These are phyloP conservation scores for Meganola albula DNA, from an alignment of 2,888 invertebrate genomes.

Conservation along the genomic window DNA sequence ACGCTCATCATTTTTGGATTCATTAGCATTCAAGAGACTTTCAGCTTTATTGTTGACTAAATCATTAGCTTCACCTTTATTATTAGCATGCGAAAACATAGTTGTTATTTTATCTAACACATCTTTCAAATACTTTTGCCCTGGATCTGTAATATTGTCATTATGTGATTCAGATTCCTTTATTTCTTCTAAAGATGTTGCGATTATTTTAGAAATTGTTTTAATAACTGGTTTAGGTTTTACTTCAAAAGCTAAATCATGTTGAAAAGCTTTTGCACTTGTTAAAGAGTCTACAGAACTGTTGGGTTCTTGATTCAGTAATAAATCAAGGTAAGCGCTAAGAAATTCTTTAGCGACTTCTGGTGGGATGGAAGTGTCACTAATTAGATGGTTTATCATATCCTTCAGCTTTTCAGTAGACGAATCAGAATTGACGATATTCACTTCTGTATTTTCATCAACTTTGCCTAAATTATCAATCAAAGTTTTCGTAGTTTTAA, in stretches of 20 bases:
- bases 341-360: slow-evolving; percentile 54
- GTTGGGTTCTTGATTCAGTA: slow-evolving; percentile 37
- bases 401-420: slow-evolving; percentile 53
- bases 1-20: slow-evolving; percentile 15
- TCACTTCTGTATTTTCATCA: slow-evolving; percentile 9
- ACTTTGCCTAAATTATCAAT: slow-evolving; percentile 45
- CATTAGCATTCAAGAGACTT: slow-evolving; percentile 13
- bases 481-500: slow-evolving; percentile 50
- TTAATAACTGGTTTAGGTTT: slow-evolving; percentile 45
- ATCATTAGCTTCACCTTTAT: slow-evolving; percentile 17
- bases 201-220: slow-evolving; percentile 44
- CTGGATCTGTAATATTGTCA: slow-evolving; percentile 32
- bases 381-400: slow-evolving; percentile 51
- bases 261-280: too few relatives aligned
- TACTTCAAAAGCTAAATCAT: slow-evolving; percentile 38
- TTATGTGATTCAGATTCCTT: slow-evolving; percentile 10
- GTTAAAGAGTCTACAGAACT: slow-evolving; percentile 23
- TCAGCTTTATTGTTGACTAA: slow-evolving; percentile 8
- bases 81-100: slow-evolving; percentile 40
- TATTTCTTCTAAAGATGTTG: slow-evolving; percentile 27
- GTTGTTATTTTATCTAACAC: slow-evolving; percentile 53
- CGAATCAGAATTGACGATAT: slow-evolving; percentile 40
- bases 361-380: slow-evolving; percentile 45
- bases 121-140: slow-evolving; percentile 47
- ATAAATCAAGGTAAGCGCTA: slow-evolving; percentile 48